phyloP scores from a whole-genome alignment of 2,113 vertebrate genomes.

The Syngnathus typhle region DNA sequence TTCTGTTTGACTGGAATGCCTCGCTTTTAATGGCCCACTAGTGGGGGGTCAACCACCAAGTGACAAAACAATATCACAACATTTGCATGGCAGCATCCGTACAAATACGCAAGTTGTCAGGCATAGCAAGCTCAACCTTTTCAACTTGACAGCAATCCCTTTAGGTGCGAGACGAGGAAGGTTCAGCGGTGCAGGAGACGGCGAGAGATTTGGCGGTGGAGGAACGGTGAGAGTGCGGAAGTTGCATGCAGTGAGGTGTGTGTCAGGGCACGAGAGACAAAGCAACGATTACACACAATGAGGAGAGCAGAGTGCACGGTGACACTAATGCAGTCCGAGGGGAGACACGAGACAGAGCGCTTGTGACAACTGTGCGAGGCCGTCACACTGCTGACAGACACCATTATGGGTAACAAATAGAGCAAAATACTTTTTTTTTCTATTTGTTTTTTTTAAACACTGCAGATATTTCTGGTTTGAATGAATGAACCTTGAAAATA shows the following conservation, averaged over 20 bases:
- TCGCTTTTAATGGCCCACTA: conserved; percentile 52
- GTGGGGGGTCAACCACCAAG: conserved; percentile 63
- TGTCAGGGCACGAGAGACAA: conserved; percentile 66
- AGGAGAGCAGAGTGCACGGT: conserved; percentile 53
- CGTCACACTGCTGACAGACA: conserved; percentile 52
- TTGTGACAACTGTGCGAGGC: conserved; percentile 69
- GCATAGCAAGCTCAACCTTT: conserved; percentile 65
- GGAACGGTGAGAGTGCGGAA: conserved; percentile 55
- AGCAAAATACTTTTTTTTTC: conserved; percentile 26
- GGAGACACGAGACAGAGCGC: conserved; percentile 64
- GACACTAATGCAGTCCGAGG: conserved; percentile 69
- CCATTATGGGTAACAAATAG: conserved; percentile 50
- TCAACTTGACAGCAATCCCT: conserved; percentile 67
- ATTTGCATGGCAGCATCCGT: conserved; percentile 60
- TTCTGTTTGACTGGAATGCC: conserved; percentile 46
- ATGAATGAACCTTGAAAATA: background rate
- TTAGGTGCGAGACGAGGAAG: conserved; percentile 62
- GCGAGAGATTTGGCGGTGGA: conserved; percentile 52
- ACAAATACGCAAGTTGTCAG: conserved; percentile 72
- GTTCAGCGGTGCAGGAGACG: conserved; percentile 58
- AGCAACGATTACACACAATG: conserved; percentile 70
- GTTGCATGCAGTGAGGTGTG: conserved; percentile 70
- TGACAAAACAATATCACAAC: conserved; percentile 68
- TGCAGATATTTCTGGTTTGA: conserved; percentile 14
- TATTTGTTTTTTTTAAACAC: background rate